Base-by-base conservation (phyloP, 2,888 invertebrate genomes). In the Fragum fragum region DNA sequence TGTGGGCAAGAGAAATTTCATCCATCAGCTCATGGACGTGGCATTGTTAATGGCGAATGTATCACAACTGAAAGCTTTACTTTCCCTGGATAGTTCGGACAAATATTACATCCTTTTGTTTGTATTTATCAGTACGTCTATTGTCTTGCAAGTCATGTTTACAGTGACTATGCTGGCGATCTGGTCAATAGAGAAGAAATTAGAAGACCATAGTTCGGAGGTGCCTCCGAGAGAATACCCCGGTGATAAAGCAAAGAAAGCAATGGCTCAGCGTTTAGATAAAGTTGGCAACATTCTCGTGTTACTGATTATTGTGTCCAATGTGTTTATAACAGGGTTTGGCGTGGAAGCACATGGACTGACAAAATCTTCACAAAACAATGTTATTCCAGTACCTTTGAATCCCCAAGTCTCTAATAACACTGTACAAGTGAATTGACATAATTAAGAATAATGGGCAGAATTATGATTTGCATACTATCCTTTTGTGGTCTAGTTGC, bases 31-130 rank as follows among this genome's bases (percentile, higher is more conserved):
- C 57, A 84, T 88, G 87, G 88, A 88, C 68, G 88, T 88, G 0
- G 88, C 88, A 26, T 76, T 88, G 0, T 73, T 88, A 39, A 85
- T 87, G 86, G 87, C 88, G 14, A 88, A 88, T 47, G 88, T 87
- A 21, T 87, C 87, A 23, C 88, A 88, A 68, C 71, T 88, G 23
- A 88, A 88, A 47, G 78, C 87, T 0, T 74, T 87, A 28, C 69
- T 87, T 5, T 79, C 83, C 18, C 73, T 86, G 3, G 83, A 85
- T 21, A 29, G 59, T 18, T 66, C 42, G 5, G 77, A 86, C 79
- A 79, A 81, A 57, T 83, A 84, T 23, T 88, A 78, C 76, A 79
- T 77, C 36, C 79, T 74, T 0, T 53, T 88, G 16, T 52, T 88
- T 2, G 79, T 77, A 9, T 80, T 85, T 39, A 84, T 88, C 1